Conservation (phyloP, 2,797 vertebrate species). For the Galaxias olidus region DNA sequence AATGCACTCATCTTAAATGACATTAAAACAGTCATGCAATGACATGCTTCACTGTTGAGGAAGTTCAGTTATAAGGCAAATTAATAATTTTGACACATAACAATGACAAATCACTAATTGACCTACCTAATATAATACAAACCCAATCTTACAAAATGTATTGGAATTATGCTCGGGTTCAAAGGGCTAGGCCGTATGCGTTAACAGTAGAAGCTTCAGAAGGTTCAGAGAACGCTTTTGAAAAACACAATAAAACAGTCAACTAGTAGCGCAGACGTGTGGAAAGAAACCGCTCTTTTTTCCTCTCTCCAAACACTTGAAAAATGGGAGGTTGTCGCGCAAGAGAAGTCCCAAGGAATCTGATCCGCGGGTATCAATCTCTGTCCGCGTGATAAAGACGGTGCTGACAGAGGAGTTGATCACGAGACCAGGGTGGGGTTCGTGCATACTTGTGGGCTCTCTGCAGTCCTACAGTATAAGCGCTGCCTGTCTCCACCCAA, state of each 20-base stretch:
- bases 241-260: slow-evolving; percentile 36
- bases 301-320: slow-evolving; percentile 59
- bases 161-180: too few species aligned
- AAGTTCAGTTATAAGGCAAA: too few species aligned
- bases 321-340: slow-evolving; percentile 58
- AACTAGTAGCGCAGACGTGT: slow-evolving; percentile 25
- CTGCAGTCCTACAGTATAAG: slow-evolving; percentile 77
- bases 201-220: not conserved
- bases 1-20: slow-evolving; percentile 25
- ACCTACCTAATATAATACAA: too few species aligned
- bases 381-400: slow-evolving; percentile 73
- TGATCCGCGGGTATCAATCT: slow-evolving; percentile 71
- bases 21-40: slow-evolving; percentile 21
- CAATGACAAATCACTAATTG: too few species aligned
- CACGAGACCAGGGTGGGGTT: slow-evolving; percentile 70
- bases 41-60: too few species aligned
- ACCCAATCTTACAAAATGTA: too few species aligned
- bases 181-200: too few species aligned
- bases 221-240: not conserved
- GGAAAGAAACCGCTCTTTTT: slow-evolving; percentile 33
- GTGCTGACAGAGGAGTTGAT: slow-evolving; percentile 74
- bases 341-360: slow-evolving; percentile 61
- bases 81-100: too few species aligned
- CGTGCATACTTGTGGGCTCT: slow-evolving; percentile 68
- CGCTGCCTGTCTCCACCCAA: slow-evolving; percentile 73